phyloP scores from a whole-genome alignment of 2,888 invertebrate species.

The Yponomeuta plumbellus region DNA sequence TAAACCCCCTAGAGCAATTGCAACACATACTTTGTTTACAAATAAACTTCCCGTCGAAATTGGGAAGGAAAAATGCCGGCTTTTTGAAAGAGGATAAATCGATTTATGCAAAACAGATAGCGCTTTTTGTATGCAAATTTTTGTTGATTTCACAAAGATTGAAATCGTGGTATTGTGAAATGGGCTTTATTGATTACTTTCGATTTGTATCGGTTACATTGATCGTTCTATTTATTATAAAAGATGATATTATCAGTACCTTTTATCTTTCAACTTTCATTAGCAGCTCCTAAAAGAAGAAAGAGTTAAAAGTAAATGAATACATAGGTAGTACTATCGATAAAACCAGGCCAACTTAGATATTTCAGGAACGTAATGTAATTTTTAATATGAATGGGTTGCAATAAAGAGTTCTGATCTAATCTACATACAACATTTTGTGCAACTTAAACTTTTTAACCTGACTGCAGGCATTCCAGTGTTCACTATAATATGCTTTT shows the following conservation, averaged over 20 bases:
- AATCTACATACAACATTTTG: no score
- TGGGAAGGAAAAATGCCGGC: constrained; percentile 62
- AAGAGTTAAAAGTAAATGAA: no score
- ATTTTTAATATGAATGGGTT: no score
- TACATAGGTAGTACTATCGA: no score
- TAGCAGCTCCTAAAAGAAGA: neutral
- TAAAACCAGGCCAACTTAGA: no score
- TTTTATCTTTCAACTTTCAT: neutral
- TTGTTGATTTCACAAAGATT: constrained; percentile 72
- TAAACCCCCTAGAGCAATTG: constrained; percentile 69
- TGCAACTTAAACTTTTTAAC: no score
- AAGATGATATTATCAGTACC: neutral
- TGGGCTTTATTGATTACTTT: constrained; percentile 55
- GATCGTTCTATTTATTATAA: neutral
- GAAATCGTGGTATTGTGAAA: constrained; percentile 66
- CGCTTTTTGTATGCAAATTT: constrained; percentile 75
- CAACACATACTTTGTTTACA: constrained; percentile 72
- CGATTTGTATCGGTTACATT: neutral
- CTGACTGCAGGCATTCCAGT: no score
- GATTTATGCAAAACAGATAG: constrained; percentile 74
- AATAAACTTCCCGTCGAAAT: constrained; percentile 71
- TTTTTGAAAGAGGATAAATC: constrained; percentile 72
- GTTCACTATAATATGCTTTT: no score
- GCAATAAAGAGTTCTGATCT: no score
- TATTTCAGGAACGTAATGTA: no score